Evolutionary conservation across 2,888 invertebrate genomes (phyloP), one percentile per base, ranked within the genome.

Genomic region (Octonoba sinensis): DNA sequence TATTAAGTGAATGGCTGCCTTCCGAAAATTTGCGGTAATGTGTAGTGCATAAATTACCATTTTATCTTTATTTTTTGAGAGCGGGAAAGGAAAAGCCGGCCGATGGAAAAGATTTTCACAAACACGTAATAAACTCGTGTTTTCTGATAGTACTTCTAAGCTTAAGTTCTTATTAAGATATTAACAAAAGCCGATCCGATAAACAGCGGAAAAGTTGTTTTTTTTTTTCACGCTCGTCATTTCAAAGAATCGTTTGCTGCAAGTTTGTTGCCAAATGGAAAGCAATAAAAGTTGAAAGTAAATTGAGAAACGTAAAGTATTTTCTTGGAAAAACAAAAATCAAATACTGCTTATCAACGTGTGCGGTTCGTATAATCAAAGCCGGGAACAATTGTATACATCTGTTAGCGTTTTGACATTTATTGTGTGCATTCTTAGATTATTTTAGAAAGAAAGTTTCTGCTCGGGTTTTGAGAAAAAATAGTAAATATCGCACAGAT

Each of bases 81-180:
- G 54, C 54, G 46, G 22, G 57, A 13, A 27, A 59, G 16, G 36
- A 54, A n/a, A 36, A 54, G 24, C 36, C 18, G 62, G 51, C 60
- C 20, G 62, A 56, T 67, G 27, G 64, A 49, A 47, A 36, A 47
- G 64, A 51, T 44, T 57, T 67, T 66, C 70, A 12, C 74, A 56
- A 65, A 75, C 81, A 82, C 81, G 81, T 82, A 82, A 82, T 75
- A 75, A 82, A 75, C 57, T 49, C 74, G 56, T 70, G 74, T 70
- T 82, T 69, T 70, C 59, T 57, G 67, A 59, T 51, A 72, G 47
- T 60, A 66, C 59, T 57, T 66, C 59, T 36, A 54, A 20, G 81
- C 81, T 82, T 74, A 75, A 75, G 74, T 66, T 70, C 81, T 81
- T 73, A 81, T 81, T 81, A 82, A 82, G 81, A 82, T 82, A 75